A percentile compares a stretch with the other conserved stretches of the same genome.
These are phyloP conservation scores for Andrena minutula DNA, from an alignment of 2,888 invertebrate genomes.

Conservation along the genomic window DNA sequence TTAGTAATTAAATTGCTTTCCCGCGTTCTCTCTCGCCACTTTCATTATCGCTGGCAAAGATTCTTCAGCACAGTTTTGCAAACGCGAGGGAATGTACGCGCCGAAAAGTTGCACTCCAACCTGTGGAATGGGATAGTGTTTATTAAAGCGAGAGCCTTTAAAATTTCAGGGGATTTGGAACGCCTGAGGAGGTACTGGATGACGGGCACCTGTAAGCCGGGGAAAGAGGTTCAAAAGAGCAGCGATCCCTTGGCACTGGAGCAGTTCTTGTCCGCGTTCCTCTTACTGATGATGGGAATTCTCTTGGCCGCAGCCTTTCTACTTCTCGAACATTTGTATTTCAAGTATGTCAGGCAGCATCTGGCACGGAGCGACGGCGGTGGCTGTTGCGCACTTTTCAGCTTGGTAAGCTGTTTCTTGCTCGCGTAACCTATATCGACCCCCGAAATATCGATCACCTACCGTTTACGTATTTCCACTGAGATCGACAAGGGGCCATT, in stretches of 20 bases:
- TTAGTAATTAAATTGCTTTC: background rate
- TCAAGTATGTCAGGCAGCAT: conserved; percentile 95
- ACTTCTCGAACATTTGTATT: conserved; percentile 97
- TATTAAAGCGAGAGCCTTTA: background rate
- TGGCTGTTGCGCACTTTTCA: conserved; percentile 96
- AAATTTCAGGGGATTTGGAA: conserved; percentile 93
- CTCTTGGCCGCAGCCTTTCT: conserved; percentile 95
- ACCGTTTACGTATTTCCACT: background rate
- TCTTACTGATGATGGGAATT: conserved; percentile 97
- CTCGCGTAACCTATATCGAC: background rate
- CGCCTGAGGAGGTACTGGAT: conserved; percentile 98
- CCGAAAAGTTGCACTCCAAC: background rate
- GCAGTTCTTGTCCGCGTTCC: conserved; percentile 98
- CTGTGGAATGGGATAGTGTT: background rate
- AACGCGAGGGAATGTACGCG: background rate
- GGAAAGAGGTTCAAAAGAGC: conserved; percentile 95
- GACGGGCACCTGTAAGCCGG: conserved; percentile 97
- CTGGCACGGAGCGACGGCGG: conserved; percentile 95
- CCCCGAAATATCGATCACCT: background rate
- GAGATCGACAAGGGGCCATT: too few species aligned
- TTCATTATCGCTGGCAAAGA: background rate
- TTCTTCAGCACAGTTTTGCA: background rate
- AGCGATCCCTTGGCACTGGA: conserved; percentile 95
- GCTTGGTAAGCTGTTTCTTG: conserved; percentile 90
- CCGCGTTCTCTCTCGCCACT: background rate